These are phyloP conservation scores for Dromas ardeola DNA, from an alignment of 2,113 vertebrate genomes.

Conservation along the genomic window DNA sequence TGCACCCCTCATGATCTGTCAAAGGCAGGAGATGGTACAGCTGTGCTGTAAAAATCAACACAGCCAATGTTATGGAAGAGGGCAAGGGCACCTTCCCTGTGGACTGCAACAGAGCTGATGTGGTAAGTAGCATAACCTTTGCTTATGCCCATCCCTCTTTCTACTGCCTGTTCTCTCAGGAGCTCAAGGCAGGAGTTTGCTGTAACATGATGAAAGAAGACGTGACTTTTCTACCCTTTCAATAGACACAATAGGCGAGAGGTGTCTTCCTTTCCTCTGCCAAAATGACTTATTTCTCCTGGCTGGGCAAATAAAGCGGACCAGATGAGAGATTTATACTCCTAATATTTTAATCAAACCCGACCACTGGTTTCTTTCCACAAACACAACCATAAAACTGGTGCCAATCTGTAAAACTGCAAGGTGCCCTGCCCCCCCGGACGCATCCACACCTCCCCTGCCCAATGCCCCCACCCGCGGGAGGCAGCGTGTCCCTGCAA, in stretches of 20 bases:
- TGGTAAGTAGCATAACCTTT: background rate
- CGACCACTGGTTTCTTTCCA: background rate
- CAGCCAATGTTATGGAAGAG: accelerated
- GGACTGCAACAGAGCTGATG: background rate
- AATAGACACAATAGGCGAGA: background rate
- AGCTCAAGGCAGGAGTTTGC: background rate
- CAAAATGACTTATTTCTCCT: background rate
- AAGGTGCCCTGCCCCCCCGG: accelerated
- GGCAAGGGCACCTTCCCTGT: background rate
- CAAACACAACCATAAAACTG: background rate
- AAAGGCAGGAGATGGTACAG: background rate
- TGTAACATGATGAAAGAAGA: background rate
- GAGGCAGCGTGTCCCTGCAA: background rate
- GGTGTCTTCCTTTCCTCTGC: background rate
- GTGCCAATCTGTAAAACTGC: background rate
- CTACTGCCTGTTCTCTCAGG: background rate
- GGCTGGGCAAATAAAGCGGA: background rate
- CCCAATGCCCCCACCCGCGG: accelerated
- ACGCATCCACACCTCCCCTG: background rate
- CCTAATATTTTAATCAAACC: background rate
- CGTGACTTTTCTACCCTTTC: background rate
- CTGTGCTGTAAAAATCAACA: background rate
- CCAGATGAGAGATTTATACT: background rate
- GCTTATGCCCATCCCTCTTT: background rate
- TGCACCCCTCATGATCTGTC: background rate